A percentile compares a stretch with the other conserved stretches of the same genome.
phyloP scores from a whole-genome alignment of 2,797 vertebrate genomes.

The Hippopotamyrus pictus region DNA sequence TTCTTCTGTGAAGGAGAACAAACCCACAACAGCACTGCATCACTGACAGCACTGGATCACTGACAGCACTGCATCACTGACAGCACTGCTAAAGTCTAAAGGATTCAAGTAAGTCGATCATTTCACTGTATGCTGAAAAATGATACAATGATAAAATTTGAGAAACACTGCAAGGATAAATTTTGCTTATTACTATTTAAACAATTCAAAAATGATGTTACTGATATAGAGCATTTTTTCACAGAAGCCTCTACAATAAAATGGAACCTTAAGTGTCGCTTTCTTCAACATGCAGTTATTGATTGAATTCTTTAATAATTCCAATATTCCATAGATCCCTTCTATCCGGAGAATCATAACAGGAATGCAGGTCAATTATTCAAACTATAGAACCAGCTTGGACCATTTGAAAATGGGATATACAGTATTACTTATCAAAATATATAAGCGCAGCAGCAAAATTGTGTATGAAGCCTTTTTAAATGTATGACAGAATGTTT shows the following conservation, averaged over 20 bases:
- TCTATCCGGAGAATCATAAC: neutral
- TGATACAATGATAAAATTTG: neutral
- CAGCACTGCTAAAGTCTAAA: slow-evolving; percentile 47
- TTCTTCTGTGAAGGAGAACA: slow-evolving; percentile 38
- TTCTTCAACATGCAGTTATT: neutral
- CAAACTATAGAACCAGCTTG: neutral
- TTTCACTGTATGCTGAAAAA: neutral
- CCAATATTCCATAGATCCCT: neutral
- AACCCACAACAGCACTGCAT: neutral
- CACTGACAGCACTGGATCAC: slow-evolving; percentile 34
- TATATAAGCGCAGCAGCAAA: neutral
- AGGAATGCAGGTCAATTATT: neutral
- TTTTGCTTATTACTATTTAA: neutral
- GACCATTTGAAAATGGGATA: neutral
- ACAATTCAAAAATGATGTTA: neutral
- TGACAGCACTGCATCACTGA: neutral
- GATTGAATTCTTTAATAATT: neutral
- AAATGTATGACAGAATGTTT: neutral
- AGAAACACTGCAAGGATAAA: neutral
- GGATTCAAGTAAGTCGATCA: slow-evolving; percentile 24
- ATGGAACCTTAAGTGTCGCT: neutral
- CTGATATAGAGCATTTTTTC: neutral
- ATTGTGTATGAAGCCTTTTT: neutral
- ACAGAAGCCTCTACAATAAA: neutral
- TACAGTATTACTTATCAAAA: neutral